Conservation (phyloP, 2,113 vertebrate genomes). For the Anguilla rostrata region DNA sequence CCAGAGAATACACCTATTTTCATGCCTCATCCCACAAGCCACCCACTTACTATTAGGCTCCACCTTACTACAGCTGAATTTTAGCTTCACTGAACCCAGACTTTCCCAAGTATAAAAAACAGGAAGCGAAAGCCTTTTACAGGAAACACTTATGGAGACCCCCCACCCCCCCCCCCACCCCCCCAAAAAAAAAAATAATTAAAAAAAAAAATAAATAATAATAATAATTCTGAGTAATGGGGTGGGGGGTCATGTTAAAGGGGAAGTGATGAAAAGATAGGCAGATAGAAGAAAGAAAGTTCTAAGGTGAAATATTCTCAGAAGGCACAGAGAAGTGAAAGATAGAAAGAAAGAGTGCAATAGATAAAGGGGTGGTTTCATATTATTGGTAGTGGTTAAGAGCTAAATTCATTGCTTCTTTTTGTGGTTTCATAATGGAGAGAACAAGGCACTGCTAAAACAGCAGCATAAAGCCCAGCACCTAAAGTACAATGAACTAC, state of each 20-base stretch:
- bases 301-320: slow-evolving; percentile 17
- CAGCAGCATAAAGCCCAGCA: slow-evolving; percentile 32
- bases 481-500: slow-evolving; percentile 25
- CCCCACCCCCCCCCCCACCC: too few relatives aligned
- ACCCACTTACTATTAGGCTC: background rate
- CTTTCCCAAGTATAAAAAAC: slow-evolving; percentile 74
- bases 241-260: slow-evolving; percentile 18
- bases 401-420: slow-evolving; percentile 38
- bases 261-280: background rate
- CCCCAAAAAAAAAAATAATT: slow-evolving; percentile 53
- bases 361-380: slow-evolving; percentile 48
- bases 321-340: slow-evolving; percentile 51
- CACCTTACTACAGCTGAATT: slow-evolving; percentile 62
- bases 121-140: slow-evolving; percentile 81
- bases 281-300: background rate
- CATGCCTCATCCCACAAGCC: background rate
- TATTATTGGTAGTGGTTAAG: slow-evolving; percentile 44
- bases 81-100: slow-evolving; percentile 63
- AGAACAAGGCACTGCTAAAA: slow-evolving; percentile 23
- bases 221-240: slow-evolving; percentile 40
- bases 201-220: slow-evolving; percentile 42
- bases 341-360: slow-evolving; percentile 25
- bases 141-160: slow-evolving; percentile 79
- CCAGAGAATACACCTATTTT: background rate
- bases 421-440: slow-evolving; percentile 56